Base-by-base conservation (phyloP, 2,888 invertebrate species). In the Melanostoma mellinum region DNA sequence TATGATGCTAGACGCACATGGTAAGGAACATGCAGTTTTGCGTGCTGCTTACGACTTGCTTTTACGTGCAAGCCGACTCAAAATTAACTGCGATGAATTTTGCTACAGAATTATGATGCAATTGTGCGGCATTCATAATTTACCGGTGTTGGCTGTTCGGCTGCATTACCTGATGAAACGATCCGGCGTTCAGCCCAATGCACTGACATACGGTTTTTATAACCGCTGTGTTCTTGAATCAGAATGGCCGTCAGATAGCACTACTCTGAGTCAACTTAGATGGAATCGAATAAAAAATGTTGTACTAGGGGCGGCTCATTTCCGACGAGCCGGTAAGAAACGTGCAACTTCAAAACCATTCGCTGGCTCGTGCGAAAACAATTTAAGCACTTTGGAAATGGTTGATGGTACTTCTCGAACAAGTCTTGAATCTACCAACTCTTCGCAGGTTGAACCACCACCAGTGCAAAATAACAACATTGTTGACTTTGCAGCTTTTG, bases 101-200 rank as follows among this genome's bases (percentile, higher is more conserved):
- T 99, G 99, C 92, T 99, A 99, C 91, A 94, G 99, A 79, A 96
- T 99, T 65, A 96, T 99, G 95, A 98, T 99, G 97, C 98, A 99
- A 91, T 93, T 99, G 33, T 99, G 99, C 92, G 98, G 99, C 4
- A 95, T 97, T 86, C 97, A 98, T 90, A 97, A 97, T 74, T 94
- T 97, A 89, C 99, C 99, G 0, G 95, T 98, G 73, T 92, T 99
- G 88, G 99, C 99, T 1, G 98, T 99, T 0, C 97, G 98, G 88
- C 92, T 97, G 58, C 92, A 97, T 87, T 96, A 97, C 89, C 94
- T 97, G 53, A 98, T 98, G 98, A 98, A 98, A 90, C 94, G 96
- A 30, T 96, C 96, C 46, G 98, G 98, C 0, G 94, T 99, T 46
- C 97, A 97, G 89, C 98, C 99, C 0, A 99, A 99, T 90, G 99